Conservation (phyloP, 2,888 invertebrate genomes). For the Xanthostigma xanthostigma region DNA sequence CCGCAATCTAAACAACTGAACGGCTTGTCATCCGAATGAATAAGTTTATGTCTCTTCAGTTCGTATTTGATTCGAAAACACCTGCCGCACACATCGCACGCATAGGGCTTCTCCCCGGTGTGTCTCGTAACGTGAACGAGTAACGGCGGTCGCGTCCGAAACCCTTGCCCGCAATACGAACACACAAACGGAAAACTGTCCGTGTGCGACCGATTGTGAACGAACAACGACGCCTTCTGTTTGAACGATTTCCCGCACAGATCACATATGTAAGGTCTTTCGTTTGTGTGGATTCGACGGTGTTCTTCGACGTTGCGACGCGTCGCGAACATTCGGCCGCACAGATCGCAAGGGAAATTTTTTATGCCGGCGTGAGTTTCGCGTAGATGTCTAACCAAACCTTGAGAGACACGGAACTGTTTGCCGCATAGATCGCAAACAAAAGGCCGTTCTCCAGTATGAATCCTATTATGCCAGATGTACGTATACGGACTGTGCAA, state of each 20-base stretch:
- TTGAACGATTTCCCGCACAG: conserved; percentile 47
- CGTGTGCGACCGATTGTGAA: conserved; percentile 43
- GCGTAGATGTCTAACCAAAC: conserved; percentile 41
- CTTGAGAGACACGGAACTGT: conserved; percentile 48
- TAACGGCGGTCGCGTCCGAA: conserved; percentile 40
- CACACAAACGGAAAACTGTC: conserved; percentile 40
- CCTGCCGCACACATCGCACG: conserved; percentile 39
- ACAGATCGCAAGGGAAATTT: conserved; percentile 40
- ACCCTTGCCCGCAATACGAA: conserved; percentile 42
- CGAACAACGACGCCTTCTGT: conserved; percentile 48
- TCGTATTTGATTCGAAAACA: conserved; percentile 44
- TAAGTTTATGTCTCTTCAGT: conserved; percentile 35
- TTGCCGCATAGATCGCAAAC: conserved; percentile 52
- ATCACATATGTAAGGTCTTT: conserved; percentile 39
- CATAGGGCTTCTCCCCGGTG: conserved; percentile 44
- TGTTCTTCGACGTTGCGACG: conserved; percentile 44
- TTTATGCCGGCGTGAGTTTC: conserved; percentile 47
- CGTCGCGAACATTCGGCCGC: conserved; percentile 41
- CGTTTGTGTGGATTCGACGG: conserved; percentile 41
- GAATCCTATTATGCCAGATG: conserved; percentile 44
- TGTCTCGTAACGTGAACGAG: conserved; percentile 41
- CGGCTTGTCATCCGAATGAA: conserved; percentile 36
- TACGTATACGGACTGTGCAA: conserved; percentile 46
- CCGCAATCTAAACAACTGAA: conserved; percentile 31
- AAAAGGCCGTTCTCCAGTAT: conserved; percentile 49